These are phyloP conservation scores for Lagorchestes hirsutus DNA, from an alignment of 2,797 vertebrate genomes.

Conservation along the genomic window DNA sequence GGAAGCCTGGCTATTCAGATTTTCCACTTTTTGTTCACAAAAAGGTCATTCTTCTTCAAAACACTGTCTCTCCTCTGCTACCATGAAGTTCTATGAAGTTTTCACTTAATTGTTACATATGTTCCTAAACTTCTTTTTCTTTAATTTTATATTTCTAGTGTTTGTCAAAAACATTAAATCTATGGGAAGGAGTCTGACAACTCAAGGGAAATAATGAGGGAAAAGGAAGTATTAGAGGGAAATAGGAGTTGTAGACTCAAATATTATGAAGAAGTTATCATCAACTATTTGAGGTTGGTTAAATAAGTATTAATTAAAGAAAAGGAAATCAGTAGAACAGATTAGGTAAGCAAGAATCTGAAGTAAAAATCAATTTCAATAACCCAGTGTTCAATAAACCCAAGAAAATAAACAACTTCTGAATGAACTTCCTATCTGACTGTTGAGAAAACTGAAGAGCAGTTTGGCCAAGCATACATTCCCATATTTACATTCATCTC, in stretches of 20 bases:
- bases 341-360: background rate
- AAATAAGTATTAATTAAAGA: slow-evolving; percentile 22
- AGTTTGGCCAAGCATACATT: background rate
- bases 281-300: background rate
- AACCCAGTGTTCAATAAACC: background rate
- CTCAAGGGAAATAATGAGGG: background rate
- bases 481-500: background rate
- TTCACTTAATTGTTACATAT: background rate
- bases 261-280: background rate
- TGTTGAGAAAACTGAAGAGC: background rate
- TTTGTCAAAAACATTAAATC: background rate
- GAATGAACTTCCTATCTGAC: background rate
- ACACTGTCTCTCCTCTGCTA: background rate
- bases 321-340: background rate
- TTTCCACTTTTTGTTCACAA: background rate
- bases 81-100: background rate
- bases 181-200: background rate
- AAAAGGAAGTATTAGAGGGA: background rate
- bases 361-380: background rate
- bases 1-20: background rate
- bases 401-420: background rate
- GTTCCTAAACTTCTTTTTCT: background rate
- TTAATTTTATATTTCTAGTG: background rate
- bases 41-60: background rate
- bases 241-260: background rate